Percentiles rank a stretch among this genome's conserved stretches.
Evolutionary conservation across 2,113 vertebrate genomes (phyloP).

Genomic region (Ramphastos sulfuratus): DNA sequence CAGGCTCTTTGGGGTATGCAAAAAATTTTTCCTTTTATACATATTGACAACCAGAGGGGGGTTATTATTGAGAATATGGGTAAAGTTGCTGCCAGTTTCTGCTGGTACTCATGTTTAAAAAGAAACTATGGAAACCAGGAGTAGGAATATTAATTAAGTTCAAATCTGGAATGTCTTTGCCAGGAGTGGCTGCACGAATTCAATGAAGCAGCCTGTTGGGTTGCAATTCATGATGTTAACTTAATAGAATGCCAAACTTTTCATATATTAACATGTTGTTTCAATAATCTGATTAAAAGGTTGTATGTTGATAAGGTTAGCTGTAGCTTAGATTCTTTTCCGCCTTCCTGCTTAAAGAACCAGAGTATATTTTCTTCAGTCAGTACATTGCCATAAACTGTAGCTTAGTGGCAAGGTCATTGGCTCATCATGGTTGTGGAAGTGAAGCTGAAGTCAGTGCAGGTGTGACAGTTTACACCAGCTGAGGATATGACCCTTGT

Average conservation of each 20-base stretch:
- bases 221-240: slow-evolving; percentile 77
- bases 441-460: background rate
- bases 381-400: background rate
- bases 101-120: slow-evolving; percentile 82
- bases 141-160: slow-evolving; percentile 88
- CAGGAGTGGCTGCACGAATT: slow-evolving; percentile 80
- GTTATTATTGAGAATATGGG: slow-evolving; percentile 85
- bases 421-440: background rate
- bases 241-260: slow-evolving; percentile 80
- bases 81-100: slow-evolving; percentile 80
- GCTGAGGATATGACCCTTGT: background rate
- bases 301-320: slow-evolving; percentile 79
- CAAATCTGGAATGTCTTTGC: slow-evolving; percentile 83
- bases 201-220: slow-evolving; percentile 81
- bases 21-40: slow-evolving; percentile 74
- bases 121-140: slow-evolving; percentile 87
- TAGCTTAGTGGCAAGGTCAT: background rate
- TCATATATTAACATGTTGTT: slow-evolving; percentile 82
- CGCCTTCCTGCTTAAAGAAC: slow-evolving; percentile 65
- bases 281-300: slow-evolving; percentile 84
- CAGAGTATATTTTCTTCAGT: slow-evolving; percentile 56
- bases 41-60: slow-evolving; percentile 79
- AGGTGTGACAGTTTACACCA: background rate
- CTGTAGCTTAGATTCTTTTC: slow-evolving; percentile 23
- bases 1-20: slow-evolving; percentile 70